phyloP scores from a whole-genome alignment of 2,113 vertebrate species.

The Astur gentilis region DNA sequence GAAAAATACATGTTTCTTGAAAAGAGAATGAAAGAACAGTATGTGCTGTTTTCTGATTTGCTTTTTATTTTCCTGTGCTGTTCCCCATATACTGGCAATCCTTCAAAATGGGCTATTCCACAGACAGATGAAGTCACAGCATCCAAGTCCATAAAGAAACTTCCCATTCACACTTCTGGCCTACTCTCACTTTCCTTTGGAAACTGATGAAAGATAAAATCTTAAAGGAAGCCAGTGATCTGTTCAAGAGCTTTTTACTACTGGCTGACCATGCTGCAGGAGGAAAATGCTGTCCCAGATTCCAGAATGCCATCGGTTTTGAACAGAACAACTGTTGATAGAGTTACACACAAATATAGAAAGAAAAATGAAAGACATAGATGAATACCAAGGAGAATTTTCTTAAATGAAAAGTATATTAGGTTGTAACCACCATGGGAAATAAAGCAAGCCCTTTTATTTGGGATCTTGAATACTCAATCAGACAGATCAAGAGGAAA shows the following conservation, averaged over 20 bases:
- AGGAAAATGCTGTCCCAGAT: background rate
- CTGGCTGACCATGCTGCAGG: background rate
- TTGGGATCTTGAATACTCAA: background rate
- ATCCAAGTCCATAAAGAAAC: background rate
- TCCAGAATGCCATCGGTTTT: background rate
- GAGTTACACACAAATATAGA: background rate
- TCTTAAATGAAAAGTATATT: background rate
- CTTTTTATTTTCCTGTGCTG: background rate
- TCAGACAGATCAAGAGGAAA: background rate
- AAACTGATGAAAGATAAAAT: constrained; percentile 1
- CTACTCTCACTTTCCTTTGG: background rate
- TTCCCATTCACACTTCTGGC: background rate
- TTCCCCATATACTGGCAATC: background rate
- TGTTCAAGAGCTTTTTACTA: background rate
- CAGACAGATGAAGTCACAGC: background rate
- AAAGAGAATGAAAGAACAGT: background rate
- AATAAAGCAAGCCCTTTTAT: background rate
- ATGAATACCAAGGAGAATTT: background rate
- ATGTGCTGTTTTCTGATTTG: background rate
- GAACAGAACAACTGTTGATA: background rate
- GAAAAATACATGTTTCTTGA: background rate
- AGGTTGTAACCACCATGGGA: background rate
- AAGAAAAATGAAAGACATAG: background rate
- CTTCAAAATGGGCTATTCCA: background rate
- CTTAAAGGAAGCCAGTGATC: background rate